A percentile compares a stretch with the other conserved stretches of the same genome.
These are phyloP conservation scores for Typhlomys cinereus DNA, from an alignment of 2,113 vertebrate genomes.

Conservation along the genomic window DNA sequence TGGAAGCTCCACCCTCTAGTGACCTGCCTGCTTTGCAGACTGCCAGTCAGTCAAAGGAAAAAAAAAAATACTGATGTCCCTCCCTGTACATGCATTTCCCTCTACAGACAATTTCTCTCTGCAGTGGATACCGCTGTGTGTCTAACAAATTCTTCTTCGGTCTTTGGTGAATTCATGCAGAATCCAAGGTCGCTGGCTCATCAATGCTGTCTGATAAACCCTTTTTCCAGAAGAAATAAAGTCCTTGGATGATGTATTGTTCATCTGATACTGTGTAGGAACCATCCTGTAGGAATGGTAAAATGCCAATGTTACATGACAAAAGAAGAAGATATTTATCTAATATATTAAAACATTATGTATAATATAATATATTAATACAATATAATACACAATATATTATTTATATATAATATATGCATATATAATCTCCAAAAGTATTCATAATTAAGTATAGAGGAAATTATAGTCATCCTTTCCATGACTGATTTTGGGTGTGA, in stretches of 20 bases:
- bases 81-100: too few relatives aligned
- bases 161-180: background rate
- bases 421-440: background rate
- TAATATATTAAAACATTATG: too few relatives aligned
- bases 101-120: background rate
- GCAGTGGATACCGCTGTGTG: background rate
- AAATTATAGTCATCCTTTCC: background rate
- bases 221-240: background rate
- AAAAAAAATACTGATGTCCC: background rate
- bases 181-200: background rate
- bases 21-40: background rate
- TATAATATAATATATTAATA: too few relatives aligned
- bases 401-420: too few relatives aligned
- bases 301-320: background rate
- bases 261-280: background rate
- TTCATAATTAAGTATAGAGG: background rate
- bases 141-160: background rate
- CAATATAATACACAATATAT: too few relatives aligned
- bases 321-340: background rate
- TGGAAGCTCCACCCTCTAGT: background rate
- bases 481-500: background rate
- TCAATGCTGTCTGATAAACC: background rate
- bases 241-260: background rate
- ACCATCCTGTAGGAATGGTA: background rate
- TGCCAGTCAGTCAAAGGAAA: background rate